Evolutionary conservation across 2,888 invertebrate species (phyloP), one percentile per base, ranked within the genome.

Genomic region (Drosophila atripex): DNA sequence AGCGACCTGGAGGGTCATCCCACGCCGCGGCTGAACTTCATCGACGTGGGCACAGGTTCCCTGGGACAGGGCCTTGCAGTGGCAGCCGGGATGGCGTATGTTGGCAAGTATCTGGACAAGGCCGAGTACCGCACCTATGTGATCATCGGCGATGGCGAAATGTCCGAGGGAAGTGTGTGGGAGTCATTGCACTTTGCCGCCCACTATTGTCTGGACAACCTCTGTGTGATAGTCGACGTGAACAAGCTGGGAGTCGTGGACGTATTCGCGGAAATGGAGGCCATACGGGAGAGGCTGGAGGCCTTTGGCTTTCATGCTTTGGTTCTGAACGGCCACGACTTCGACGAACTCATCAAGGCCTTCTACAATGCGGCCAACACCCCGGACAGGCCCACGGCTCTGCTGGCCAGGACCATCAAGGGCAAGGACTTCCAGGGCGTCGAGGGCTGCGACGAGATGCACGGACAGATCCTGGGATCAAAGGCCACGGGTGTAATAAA

Each of bases 1-100:
- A 97, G 96, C 12, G 99, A 99, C 92, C 93, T 99, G 61, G 99
- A 99, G 92, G 99, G 99, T 6, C 99, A 99, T 92, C 99, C 99
- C 38, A 99, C 99, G 0, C 99, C 99, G 0, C 94, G 99, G 77
- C 93, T 99, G 78, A 97, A 95, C 92, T 99, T 99, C 91, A 94
- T 99, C 76, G 99, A 99, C 93, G 99, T 99, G 41, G 99, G 98
- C 78, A 99, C 99, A 25, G 99, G 99, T 14, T 99, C 99, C 0
- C 93, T 99, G 80, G 99, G 99, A 0, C 99, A 99, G 92, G 97
- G 99, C 21, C 93, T 99, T 47, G 96, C 98, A 50, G 96, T 97
- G 73, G 98, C 97, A 51, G 97, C 97, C 77, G 99, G 99, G 54
- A 99, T 98, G 98, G 99, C 99, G 0, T 99, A 98, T 90, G 97